A percentile compares a stretch with the other conserved stretches of the same genome.
These are phyloP conservation scores for Phymanthus crucifer DNA, from an alignment of 92 coral and sea anemone species.

Conservation along the genomic window DNA sequence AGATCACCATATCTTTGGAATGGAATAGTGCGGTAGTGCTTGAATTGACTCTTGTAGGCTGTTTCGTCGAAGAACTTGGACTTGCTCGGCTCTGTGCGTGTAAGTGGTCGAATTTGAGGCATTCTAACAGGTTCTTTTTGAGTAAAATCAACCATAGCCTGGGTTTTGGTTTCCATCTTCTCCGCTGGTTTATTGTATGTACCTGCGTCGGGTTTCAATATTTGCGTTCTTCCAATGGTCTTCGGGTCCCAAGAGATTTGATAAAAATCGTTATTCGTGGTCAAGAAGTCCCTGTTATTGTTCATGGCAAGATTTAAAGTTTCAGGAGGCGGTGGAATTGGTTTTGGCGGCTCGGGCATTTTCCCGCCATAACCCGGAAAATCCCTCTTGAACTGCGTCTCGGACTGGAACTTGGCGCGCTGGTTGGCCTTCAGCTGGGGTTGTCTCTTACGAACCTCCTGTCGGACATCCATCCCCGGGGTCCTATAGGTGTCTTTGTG, in stretches of 20 bases:
- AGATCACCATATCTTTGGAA: conserved; percentile 85
- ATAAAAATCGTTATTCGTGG: conserved; percentile 80
- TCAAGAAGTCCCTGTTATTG: conserved; percentile 71
- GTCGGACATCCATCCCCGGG: conserved; percentile 67
- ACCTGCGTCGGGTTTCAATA: conserved; percentile 62
- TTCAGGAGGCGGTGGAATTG: conserved; percentile 89
- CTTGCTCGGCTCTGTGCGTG: conserved; percentile 71
- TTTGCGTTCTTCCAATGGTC: conserved; percentile 70
- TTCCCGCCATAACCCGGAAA: conserved; percentile 87
- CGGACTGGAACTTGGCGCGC: conserved; percentile 83
- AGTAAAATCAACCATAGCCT: conserved; percentile 82
- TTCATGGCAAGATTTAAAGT: conserved; percentile 86
- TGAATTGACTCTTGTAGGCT: conserved; percentile 84
- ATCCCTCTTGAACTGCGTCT: conserved; percentile 93
- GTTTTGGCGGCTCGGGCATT: conserved; percentile 85
- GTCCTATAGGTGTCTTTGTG: conserved; percentile 76
- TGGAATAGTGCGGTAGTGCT: conserved; percentile 68
- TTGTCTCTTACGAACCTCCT: conserved; percentile 54
- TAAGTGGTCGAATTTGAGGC: conserved; percentile 73
- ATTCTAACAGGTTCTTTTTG: conserved; percentile 68
- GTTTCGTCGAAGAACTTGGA: conserved; percentile 80
- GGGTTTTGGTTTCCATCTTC: conserved; percentile 84
- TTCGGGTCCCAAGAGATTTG: conserved; percentile 91
- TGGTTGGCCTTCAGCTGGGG: conserved; percentile 61
- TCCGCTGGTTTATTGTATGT: conserved; percentile 60